These are phyloP conservation scores for Nineta flava DNA, from an alignment of 2,888 invertebrate genomes.

Conservation along the genomic window DNA sequence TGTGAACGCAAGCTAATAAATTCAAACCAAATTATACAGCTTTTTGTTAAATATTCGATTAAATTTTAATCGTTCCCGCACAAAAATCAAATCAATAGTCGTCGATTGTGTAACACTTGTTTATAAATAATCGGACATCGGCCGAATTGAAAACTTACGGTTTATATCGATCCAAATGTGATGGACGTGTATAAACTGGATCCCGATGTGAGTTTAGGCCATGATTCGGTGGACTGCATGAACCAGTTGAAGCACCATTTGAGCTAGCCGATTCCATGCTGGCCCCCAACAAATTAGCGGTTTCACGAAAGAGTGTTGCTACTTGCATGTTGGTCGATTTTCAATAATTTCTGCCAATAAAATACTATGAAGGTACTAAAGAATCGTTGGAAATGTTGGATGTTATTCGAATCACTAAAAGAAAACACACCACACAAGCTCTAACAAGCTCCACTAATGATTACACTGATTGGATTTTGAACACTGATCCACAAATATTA, in stretches of 20 bases:
- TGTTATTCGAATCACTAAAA: no score
- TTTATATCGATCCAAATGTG: not conserved
- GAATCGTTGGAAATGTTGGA: no score
- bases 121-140: not conserved
- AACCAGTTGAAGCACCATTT: constrained; percentile 22
- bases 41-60: not conserved
- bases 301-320: constrained; percentile 50
- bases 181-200: not conserved
- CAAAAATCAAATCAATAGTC: not conserved
- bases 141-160: not conserved
- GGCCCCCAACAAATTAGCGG: constrained; percentile 45
- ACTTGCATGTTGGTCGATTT: constrained; percentile 38
- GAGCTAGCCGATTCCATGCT: constrained; percentile 36
- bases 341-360: constrained; percentile 11
- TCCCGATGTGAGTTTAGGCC: constrained; percentile 8
- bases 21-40: no score
- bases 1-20: no score
- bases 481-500: no score
- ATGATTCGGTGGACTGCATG: constrained; percentile 5
- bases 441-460: no score
- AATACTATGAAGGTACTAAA: no score
- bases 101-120: not conserved
- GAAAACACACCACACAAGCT: no score
- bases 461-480: no score
- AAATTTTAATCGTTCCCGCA: not conserved